Evolutionary conservation across 2,797 vertebrate genomes (phyloP), one percentile per base, ranked within the genome.

Genomic region (Percopsis omiscomaycus): DNA sequence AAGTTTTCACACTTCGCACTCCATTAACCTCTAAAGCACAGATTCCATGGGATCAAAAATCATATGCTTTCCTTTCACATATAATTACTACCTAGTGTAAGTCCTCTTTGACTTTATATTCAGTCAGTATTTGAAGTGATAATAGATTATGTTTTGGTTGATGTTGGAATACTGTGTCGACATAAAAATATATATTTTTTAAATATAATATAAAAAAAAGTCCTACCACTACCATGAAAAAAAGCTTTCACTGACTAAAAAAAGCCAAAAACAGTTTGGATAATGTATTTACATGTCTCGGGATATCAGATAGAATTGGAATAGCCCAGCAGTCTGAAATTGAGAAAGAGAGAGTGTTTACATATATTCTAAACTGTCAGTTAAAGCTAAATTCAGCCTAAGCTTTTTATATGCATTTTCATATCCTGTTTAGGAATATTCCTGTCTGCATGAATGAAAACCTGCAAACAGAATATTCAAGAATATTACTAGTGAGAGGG

Each of bases 1-100:
- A 97, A 95, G 94, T 95, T 96, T 97, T 95, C 95, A 96, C 95
- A 96, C 96, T 96, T 96, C 95, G 96, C 92, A 94, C 95, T 94
- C 95, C 95, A 97, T 98, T 98, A 98, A 95, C 90, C 90, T 90
- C 84, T 80, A 59, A 93, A 93, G 90, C 93, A 90, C 91, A 84
- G 91, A 92, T 93, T 95, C 93, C 94, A 93, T 89, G 89, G 94
- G 92, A 95, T 91, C 84, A 84, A 74, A 80, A 73, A 86, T 86
- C 81, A 82, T 79, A 86, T 74, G 86, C 84, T 85, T 87, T 86
- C 91, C 89, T 91, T 90, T 89, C 89, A 86, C 88, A 81, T 88
- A 90, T 84, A 87, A 92, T 91, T 86, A 85, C 82, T 84, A 87
- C 78, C 72, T 64, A 91, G 87, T 80, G 68, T 82, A 82, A 89